Evolutionary conservation across 2,888 invertebrate genomes (phyloP).

Genomic region (Chymomyza procnemis): DNA sequence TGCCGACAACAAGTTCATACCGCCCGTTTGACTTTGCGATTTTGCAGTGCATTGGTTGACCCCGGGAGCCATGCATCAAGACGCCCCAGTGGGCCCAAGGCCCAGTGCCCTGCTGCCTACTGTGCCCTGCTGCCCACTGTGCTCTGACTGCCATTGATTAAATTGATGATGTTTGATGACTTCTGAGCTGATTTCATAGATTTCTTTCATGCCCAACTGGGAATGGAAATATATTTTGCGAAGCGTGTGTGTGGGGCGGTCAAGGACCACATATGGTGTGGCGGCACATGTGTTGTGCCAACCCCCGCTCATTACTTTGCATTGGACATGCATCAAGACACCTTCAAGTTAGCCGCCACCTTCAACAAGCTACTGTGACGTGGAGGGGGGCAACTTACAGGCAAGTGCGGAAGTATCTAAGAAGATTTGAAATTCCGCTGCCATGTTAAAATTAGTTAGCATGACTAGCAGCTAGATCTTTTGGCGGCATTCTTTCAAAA

Average conservation of each 20-base stretch:
- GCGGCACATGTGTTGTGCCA: constrained; percentile 28
- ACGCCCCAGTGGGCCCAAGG: constrained; percentile 28
- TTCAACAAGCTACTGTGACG: not conserved
- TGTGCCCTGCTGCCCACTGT: constrained; percentile 4
- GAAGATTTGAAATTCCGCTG: not conserved
- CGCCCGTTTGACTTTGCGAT: constrained; percentile 67
- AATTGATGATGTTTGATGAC: constrained; percentile 78
- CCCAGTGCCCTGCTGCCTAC: not conserved
- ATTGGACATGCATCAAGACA: constrained; percentile 74
- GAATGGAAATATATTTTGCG: constrained; percentile 19
- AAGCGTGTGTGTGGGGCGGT: constrained; percentile 3
- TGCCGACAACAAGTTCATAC: constrained; percentile 38
- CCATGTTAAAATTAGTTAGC: constrained; percentile 29
- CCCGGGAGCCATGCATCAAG: constrained; percentile 2
- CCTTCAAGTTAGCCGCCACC: constrained; percentile 44
- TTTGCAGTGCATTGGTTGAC: constrained; percentile 43
- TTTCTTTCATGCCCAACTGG: constrained; percentile 34
- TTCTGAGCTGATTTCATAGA: constrained; percentile 72
- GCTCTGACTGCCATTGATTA: constrained; percentile 59
- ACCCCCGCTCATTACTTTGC: constrained; percentile 73
- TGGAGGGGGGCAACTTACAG: constrained; percentile 6
- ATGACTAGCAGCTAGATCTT: constrained; percentile 52
- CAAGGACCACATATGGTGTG: constrained; percentile 66
- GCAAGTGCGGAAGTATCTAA: constrained; percentile 28
- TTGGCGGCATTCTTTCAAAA: constrained; percentile 12